A percentile compares a stretch with the other conserved stretches of the same genome.
These are phyloP conservation scores for Saturnia japonica DNA, from an alignment of 2,888 invertebrate genomes.

Conservation along the genomic window DNA sequence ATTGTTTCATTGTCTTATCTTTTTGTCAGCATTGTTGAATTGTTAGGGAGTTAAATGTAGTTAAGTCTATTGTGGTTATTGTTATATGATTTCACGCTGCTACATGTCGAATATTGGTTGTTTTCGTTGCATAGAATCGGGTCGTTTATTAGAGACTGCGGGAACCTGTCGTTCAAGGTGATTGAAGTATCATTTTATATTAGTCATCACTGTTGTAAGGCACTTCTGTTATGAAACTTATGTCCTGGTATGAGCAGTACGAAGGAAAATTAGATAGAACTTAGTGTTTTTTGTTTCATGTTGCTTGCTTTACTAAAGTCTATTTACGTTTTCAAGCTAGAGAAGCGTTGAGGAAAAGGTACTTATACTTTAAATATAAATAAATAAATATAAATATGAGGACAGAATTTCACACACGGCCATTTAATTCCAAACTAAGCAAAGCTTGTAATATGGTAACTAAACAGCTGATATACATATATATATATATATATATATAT, in stretches of 20 bases:
- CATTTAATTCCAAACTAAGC: too few relatives aligned
- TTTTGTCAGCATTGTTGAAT: slow-evolving; percentile 69
- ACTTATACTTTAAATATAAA: too few relatives aligned
- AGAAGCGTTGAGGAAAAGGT: neutral
- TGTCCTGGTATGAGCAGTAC: neutral
- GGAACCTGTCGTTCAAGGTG: slow-evolving; percentile 59
- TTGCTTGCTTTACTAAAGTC: too few relatives aligned
- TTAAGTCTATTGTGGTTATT: slow-evolving; percentile 68
- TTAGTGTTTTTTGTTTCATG: neutral
- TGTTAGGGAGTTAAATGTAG: slow-evolving; percentile 80
- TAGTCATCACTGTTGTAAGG: slow-evolving; percentile 49
- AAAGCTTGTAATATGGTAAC: too few relatives aligned
- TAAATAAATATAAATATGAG: too few relatives aligned
- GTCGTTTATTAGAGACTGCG: slow-evolving; percentile 73
- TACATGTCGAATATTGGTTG: slow-evolving; percentile 51
- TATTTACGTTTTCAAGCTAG: neutral
- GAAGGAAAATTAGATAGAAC: neutral
- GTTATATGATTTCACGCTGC: slow-evolving; percentile 68
- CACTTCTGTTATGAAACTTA: slow-evolving; percentile 3
- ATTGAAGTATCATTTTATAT: slow-evolving; percentile 64
- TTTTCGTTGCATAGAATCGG: slow-evolving; percentile 67
- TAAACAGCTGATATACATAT: too few relatives aligned
- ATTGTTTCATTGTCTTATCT: slow-evolving; percentile 69
- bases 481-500: too few relatives aligned
- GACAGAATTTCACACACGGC: too few relatives aligned